Conservation (phyloP, 2,113 vertebrate genomes). For the Nerophis ophidion region DNA sequence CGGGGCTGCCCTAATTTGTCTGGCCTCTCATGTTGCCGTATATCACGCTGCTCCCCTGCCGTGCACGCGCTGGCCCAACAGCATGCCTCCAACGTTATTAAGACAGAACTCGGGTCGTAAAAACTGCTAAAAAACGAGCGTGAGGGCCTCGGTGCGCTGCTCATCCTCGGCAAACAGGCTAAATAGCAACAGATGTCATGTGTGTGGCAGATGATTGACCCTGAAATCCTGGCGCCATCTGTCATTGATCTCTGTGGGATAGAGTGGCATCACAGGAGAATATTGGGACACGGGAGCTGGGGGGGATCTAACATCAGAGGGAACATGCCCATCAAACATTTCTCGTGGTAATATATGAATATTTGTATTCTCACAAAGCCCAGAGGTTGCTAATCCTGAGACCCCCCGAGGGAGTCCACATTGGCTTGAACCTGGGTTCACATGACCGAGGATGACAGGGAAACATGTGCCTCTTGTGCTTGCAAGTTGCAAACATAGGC, state of each 20-base stretch:
- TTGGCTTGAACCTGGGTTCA: slow-evolving; percentile 5
- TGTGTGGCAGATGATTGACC: slow-evolving; percentile 23
- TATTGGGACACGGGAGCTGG: slow-evolving; percentile 6
- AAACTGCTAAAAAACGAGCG: slow-evolving; percentile 29
- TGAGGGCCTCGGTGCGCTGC: slow-evolving; percentile 13
- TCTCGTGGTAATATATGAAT: neutral
- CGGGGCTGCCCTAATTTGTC: slow-evolving; percentile 50
- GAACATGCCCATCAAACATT: neutral
- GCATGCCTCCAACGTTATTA: slow-evolving; percentile 37
- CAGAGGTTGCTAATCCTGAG: slow-evolving; percentile 2
- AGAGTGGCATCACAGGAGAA: slow-evolving; percentile 9
- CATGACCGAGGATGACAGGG: neutral
- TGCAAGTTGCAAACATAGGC: no score
- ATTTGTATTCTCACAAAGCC: neutral
- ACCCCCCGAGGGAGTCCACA: slow-evolving; percentile 6
- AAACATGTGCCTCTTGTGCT: neutral
- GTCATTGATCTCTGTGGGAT: slow-evolving; percentile 25
- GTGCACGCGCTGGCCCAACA: slow-evolving; percentile 31
- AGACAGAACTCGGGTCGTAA: slow-evolving; percentile 34
- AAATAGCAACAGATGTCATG: slow-evolving; percentile 48
- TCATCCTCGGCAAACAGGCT: slow-evolving; percentile 30
- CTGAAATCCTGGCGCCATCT: slow-evolving; percentile 23
- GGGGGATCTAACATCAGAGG: slow-evolving; percentile 22
- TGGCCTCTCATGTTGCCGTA: slow-evolving; percentile 43
- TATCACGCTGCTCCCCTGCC: slow-evolving; percentile 38